phyloP scores from a whole-genome alignment of 2,888 invertebrate genomes.

The Epirrita christyi region DNA sequence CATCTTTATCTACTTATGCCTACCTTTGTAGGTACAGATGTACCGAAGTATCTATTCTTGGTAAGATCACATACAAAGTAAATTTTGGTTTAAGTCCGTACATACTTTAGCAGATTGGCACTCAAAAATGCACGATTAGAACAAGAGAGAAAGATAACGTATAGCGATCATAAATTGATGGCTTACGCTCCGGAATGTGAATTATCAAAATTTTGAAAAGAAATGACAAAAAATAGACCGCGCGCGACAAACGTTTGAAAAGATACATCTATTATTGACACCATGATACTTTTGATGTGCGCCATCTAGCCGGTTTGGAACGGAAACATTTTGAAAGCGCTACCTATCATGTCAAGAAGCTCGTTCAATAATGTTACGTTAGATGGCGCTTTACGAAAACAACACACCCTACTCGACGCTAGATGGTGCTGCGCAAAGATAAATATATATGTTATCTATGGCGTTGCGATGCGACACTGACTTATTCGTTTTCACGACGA shows the following conservation, averaged over 20 bases:
- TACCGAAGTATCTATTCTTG: too few relatives aligned
- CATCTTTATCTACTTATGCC: too few relatives aligned
- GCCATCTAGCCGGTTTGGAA: slow-evolving; percentile 4
- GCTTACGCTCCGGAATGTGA: too few relatives aligned
- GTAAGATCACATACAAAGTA: too few relatives aligned
- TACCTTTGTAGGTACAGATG: too few relatives aligned
- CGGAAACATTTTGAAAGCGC: background rate
- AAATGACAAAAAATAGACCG: too few relatives aligned
- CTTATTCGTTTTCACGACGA: slow-evolving; percentile 7
- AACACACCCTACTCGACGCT: slow-evolving; percentile 17
- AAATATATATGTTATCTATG: too few relatives aligned
- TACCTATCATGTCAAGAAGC: too few relatives aligned
- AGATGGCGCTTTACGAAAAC: slow-evolving; percentile 9
- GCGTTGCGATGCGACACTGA: background rate
- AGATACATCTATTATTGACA: background rate
- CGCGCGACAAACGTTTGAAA: background rate
- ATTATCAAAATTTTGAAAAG: too few relatives aligned
- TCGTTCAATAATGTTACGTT: background rate
- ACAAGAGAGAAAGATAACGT: slow-evolving; percentile 4
- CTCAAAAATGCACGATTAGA: slow-evolving; percentile 13
- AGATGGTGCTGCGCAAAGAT: slow-evolving; percentile 23
- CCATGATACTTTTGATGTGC: background rate
- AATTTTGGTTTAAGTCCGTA: too few relatives aligned
- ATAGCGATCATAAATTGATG: too few relatives aligned
- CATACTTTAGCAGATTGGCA: background rate